phyloP scores from a whole-genome alignment of 2,888 invertebrate species.

The Acanthosepion pharaonis region DNA sequence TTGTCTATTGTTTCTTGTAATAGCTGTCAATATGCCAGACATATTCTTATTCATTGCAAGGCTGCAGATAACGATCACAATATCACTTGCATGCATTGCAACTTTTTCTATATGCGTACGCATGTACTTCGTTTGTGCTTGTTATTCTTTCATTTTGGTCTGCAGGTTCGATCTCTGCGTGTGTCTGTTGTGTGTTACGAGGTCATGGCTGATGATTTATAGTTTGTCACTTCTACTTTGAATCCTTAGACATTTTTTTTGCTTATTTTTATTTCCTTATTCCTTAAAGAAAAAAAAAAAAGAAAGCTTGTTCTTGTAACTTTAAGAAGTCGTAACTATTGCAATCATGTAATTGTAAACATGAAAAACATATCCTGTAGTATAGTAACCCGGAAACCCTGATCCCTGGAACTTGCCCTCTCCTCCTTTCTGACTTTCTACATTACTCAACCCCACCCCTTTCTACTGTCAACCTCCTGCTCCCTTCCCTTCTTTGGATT shows the following conservation, averaged over 20 bases:
- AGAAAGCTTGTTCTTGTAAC: not conserved
- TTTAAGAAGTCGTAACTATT: not conserved
- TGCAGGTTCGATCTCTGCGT: not conserved
- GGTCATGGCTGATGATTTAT: not conserved
- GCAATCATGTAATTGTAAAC: not conserved
- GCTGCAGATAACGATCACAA: not conserved
- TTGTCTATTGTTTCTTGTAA: not conserved
- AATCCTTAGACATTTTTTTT: not conserved
- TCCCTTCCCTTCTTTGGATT: not conserved
- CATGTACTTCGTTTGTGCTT: not conserved
- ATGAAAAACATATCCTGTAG: conserved; percentile 33
- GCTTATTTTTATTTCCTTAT: not conserved
- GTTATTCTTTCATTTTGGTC: not conserved
- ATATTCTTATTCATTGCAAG: not conserved
- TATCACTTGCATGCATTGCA: not conserved
- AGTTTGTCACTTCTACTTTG: not conserved
- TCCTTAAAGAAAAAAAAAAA: not conserved
- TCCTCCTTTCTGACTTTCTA: not conserved
- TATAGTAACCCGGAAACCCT: not conserved
- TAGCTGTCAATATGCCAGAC: not conserved
- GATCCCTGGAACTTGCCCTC: not conserved
- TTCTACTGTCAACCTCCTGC: not conserved
- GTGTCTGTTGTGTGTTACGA: not conserved
- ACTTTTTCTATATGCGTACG: not conserved
- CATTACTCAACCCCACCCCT: not conserved